Base-by-base conservation (phyloP, 2,888 invertebrate species). In the Drosophila prostipennis region DNA sequence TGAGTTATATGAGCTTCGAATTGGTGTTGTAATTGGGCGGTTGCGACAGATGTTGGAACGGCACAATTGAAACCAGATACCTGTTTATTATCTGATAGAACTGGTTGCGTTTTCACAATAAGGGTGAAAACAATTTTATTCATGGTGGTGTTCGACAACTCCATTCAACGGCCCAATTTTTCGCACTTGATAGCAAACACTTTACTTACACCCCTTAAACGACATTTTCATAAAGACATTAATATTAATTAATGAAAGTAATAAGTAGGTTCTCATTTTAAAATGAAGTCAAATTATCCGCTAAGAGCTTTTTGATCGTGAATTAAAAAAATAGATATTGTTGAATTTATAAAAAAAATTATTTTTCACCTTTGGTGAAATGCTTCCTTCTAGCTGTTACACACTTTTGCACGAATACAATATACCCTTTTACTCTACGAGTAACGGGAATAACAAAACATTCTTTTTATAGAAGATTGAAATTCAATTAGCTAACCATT, bases 21-120 rank as follows among this genome's bases (percentile, higher is more conserved):
- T 53, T 60, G 37, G 53, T 34, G 29, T 42, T 53, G 32, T 39
- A 45, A 49, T 45, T 53, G 34, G 70, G 36, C 43, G 43, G 48
- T 52, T 59, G 46, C 70, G 78, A 78, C 80, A 82, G 83, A 80
- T 80, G 79, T 76, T 71, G 54, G 26, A 58, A 58, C 61, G n/a
- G 52, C 39, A 72, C 56, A 49, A 23, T 36, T 72, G 82, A 82
- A 82, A 82, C 79, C 74, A 82, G 83, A 82, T 85, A 82, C 82
- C 82, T 82, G 74, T 69, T 58, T 75, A 85, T 82, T 60, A 57
- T 39, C 45, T 58, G 45, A 57, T 57, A 36, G 10, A 57, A 43
- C 37, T 60, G 46, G 58, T 58, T 46, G 34, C 40, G 37, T 42
- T 48, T 59, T 36, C 19, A 36, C n/a, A 36, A 45, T 7, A 29